A percentile compares a stretch with the other conserved stretches of the same genome.
Evolutionary conservation across 2,888 invertebrate species (phyloP).

Genomic region (Melinaea marsaeus): DNA sequence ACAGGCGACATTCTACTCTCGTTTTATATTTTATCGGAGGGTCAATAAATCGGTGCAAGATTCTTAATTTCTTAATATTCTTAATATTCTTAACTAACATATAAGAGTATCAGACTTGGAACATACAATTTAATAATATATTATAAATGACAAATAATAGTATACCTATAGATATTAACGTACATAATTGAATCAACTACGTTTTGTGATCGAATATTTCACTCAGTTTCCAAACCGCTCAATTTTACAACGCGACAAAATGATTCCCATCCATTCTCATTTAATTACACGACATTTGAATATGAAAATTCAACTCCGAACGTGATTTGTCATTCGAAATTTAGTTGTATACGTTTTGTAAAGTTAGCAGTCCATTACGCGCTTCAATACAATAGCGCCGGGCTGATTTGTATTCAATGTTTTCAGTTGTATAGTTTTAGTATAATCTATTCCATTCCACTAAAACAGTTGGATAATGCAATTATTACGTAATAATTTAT

Average conservation of each 20-base stretch:
- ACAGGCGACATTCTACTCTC: too few species aligned
- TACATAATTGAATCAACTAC: background rate
- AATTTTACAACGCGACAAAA: conserved; percentile 11
- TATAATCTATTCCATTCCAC: too few species aligned
- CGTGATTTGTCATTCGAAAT: conserved; percentile 5
- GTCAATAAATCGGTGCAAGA: too few species aligned
- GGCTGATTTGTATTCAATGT: background rate
- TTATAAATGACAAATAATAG: too few species aligned
- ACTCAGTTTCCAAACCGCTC: conserved; percentile 6
- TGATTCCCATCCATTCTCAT: conserved; percentile 10
- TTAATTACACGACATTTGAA: conserved; percentile 14
- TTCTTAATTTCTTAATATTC: too few species aligned
- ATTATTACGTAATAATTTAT: too few species aligned
- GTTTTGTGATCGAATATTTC: background rate
- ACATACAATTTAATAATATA: too few species aligned
- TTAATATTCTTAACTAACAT: too few species aligned
- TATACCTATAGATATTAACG: background rate
- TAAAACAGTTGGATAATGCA: too few species aligned
- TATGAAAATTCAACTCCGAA: conserved; percentile 8
- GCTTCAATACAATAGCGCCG: background rate
- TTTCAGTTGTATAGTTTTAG: background rate
- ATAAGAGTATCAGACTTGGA: too few species aligned
- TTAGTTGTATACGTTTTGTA: conserved; percentile 2
- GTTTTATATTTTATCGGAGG: too few species aligned
- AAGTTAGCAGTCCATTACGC: conserved; percentile 1